phyloP scores from a whole-genome alignment of 2,888 invertebrate genomes.

The Eilema caniola region DNA sequence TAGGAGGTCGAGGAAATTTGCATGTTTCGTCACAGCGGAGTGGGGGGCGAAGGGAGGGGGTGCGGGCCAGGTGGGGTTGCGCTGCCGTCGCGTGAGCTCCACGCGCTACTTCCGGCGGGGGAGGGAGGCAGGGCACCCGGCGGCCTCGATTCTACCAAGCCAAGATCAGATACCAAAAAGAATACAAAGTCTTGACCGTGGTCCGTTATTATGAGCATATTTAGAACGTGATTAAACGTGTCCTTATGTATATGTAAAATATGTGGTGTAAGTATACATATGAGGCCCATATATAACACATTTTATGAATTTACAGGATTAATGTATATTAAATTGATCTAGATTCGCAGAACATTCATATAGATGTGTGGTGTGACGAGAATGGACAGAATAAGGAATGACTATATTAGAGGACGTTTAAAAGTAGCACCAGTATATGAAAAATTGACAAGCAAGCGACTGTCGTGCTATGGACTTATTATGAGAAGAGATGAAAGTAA shows the following conservation, averaged over 20 bases:
- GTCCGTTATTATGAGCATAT: constrained; percentile 44
- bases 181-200: constrained; percentile 65
- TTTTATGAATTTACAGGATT: no score
- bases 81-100: constrained; percentile 73
- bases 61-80: constrained; percentile 29
- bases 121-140: constrained; percentile 34
- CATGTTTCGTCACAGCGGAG: constrained; percentile 76
- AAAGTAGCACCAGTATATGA: no score
- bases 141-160: constrained; percentile 75
- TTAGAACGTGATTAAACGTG: constrained; percentile 27
- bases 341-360: no score
- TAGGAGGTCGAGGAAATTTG: constrained; percentile 74
- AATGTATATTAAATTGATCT: no score
- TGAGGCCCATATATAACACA: background rate
- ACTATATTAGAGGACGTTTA: no score
- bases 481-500: no score
- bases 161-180: constrained; percentile 75
- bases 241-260: constrained; percentile 23
- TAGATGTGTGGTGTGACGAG: no score
- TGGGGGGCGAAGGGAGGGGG: constrained; percentile 24
- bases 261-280: background rate
- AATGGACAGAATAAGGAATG: no score
- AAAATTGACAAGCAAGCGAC: no score
- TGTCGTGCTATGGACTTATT: no score
- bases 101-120: constrained; percentile 76